Conservation (phyloP, 2,888 invertebrate genomes). For the Sycophila texana region DNA sequence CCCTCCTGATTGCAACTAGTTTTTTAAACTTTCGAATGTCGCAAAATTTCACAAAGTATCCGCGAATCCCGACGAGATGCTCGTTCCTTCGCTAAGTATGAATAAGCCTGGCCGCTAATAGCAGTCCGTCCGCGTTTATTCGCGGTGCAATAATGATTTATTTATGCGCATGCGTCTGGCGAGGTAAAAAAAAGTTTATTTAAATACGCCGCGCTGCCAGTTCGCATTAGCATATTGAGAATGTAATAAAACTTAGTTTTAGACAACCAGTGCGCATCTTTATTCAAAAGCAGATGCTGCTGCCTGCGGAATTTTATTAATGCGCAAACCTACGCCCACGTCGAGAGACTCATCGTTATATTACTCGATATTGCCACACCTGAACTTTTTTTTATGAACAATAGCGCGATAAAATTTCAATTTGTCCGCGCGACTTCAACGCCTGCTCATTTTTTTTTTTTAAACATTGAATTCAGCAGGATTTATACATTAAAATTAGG, state of each 20-base stretch:
- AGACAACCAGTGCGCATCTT: constrained; percentile 1
- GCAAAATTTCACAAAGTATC: neutral
- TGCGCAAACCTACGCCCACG: neutral
- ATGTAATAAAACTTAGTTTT: constrained; percentile 22
- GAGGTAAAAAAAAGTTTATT: constrained; percentile 2
- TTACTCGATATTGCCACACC: neutral
- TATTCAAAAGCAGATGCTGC: neutral
- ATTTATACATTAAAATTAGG: too few species aligned
- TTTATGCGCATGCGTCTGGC: neutral
- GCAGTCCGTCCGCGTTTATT: neutral
- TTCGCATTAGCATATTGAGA: constrained; percentile 31
- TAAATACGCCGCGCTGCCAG: neutral
- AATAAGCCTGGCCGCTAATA: neutral
- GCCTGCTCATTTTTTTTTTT: too few species aligned
- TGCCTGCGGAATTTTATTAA: neutral
- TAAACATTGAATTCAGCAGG: too few species aligned
- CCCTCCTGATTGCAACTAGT: neutral
- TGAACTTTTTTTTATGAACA: too few species aligned
- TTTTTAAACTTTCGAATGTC: neutral
- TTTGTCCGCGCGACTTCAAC: too few species aligned
- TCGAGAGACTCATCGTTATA: neutral
- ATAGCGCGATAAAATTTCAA: too few species aligned
- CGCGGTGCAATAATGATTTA: constrained; percentile 6
- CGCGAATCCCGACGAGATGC: too few species aligned
- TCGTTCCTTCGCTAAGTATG: neutral